These are phyloP conservation scores for Andrena trimmerana DNA, from an alignment of 2,888 invertebrate species.

Conservation along the genomic window DNA sequence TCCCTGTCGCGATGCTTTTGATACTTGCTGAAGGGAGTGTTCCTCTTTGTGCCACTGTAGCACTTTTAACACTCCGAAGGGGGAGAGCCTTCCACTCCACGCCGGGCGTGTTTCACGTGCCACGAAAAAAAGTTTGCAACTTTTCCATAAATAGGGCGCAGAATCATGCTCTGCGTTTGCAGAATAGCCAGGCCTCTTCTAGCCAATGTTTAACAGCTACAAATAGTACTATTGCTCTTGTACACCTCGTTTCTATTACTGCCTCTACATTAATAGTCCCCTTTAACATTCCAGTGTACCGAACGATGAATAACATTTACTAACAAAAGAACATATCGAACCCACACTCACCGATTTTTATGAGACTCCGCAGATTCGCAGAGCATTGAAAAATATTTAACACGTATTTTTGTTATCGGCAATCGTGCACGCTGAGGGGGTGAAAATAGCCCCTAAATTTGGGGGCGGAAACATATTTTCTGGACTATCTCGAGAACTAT, in stretches of 20 bases:
- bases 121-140: conserved; percentile 14
- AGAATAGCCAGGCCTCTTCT: background rate
- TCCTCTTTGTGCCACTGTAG: conserved; percentile 40
- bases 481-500: no score
- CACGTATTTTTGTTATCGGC: no score
- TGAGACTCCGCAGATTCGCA: no score
- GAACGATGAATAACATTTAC: no score
- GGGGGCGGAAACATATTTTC: no score
- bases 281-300: no score
- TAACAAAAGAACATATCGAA: no score
- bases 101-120: conserved; percentile 18
- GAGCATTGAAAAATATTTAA: no score
- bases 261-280: no score
- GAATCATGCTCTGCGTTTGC: conserved; percentile 11
- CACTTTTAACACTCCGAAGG: conserved; percentile 31
- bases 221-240: background rate
- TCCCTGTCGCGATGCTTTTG: conserved; percentile 45
- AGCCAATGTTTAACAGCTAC: background rate
- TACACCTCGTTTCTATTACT: background rate
- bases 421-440: no score
- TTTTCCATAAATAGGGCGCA: conserved; percentile 16
- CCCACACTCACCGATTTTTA: no score
- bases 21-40: conserved; percentile 34
- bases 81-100: conserved; percentile 4
- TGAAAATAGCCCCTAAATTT: no score